A percentile compares a stretch with the other conserved stretches of the same genome.
Conservation (phyloP, 2,888 invertebrate genomes). For the Limnephilus auricula region DNA sequence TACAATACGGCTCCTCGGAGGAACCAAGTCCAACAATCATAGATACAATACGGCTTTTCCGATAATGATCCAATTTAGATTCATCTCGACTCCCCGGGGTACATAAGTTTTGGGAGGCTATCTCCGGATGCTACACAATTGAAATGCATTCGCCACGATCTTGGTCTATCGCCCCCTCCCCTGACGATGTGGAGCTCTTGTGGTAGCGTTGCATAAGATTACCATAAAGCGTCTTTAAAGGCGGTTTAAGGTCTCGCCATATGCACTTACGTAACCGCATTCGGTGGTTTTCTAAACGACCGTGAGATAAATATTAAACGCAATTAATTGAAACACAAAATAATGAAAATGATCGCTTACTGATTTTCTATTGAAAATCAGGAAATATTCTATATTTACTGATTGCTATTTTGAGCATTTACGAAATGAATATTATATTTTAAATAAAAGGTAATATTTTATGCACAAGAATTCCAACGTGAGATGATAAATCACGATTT, state of each 20-base stretch:
- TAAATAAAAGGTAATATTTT: too few species aligned
- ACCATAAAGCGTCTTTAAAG: neutral
- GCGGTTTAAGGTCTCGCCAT: neutral
- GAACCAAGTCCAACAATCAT: neutral
- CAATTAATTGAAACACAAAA: neutral
- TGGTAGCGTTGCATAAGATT: neutral
- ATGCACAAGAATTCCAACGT: too few species aligned
- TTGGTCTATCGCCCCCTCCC: neutral
- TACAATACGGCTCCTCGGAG: too few species aligned
- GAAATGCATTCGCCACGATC: slow-evolving; percentile 36
- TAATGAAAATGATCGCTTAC: neutral
- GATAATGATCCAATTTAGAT: slow-evolving; percentile 38
- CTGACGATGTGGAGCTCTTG: neutral
- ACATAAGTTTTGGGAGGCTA: slow-evolving; percentile 11
- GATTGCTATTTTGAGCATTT: neutral
- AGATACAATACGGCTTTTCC: neutral
- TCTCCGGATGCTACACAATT: slow-evolving; percentile 41
- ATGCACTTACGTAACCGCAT: neutral
- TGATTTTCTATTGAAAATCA: neutral
- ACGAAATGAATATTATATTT: too few species aligned
- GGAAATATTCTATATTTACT: too few species aligned
- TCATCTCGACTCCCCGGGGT: slow-evolving; percentile 24
- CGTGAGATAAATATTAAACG: neutral
- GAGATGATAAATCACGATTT: too few species aligned
- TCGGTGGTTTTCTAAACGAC: neutral